phyloP scores from a whole-genome alignment of 2,888 invertebrate genomes.

The Noctua comes region DNA sequence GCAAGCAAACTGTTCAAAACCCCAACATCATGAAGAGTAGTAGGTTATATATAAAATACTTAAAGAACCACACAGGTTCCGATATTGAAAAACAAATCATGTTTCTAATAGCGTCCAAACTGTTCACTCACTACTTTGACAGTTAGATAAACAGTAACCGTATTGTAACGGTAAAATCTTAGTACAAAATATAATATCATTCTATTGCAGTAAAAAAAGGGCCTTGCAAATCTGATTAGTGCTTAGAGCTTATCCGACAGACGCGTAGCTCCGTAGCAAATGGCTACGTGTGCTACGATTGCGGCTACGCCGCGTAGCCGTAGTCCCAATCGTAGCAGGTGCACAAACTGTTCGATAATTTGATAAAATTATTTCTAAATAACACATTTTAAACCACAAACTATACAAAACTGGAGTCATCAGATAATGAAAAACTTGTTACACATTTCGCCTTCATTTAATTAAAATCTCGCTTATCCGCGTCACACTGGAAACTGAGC shows the following conservation, averaged over 20 bases:
- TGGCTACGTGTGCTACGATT: constrained; percentile 35
- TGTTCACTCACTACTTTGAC: background rate
- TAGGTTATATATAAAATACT: background rate
- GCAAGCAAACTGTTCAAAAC: no score
- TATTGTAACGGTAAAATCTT: no score
- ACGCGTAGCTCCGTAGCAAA: constrained; percentile 18
- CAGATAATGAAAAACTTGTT: constrained; percentile 66
- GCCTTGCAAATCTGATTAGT: constrained; percentile 2
- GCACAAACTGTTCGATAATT: background rate
- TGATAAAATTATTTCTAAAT: background rate
- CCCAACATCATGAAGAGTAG: no score
- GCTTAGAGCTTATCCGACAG: background rate
- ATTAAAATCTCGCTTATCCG: constrained; percentile 88
- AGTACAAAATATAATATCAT: background rate
- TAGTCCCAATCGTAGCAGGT: background rate
- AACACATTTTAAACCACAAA: constrained; percentile 35
- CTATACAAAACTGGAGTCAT: constrained; percentile 47
- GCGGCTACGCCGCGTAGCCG: constrained; percentile 3
- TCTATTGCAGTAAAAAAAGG: background rate
- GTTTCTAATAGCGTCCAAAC: background rate
- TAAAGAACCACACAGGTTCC: background rate
- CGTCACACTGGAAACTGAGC: constrained; percentile 86
- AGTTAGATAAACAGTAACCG: background rate
- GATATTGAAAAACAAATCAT: background rate
- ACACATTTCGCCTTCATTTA: constrained; percentile 80